Percentiles rank a stretch among this genome's conserved stretches.
Conservation (phyloP, 2,888 invertebrate species). For the Reticulitermes lucifugus region DNA sequence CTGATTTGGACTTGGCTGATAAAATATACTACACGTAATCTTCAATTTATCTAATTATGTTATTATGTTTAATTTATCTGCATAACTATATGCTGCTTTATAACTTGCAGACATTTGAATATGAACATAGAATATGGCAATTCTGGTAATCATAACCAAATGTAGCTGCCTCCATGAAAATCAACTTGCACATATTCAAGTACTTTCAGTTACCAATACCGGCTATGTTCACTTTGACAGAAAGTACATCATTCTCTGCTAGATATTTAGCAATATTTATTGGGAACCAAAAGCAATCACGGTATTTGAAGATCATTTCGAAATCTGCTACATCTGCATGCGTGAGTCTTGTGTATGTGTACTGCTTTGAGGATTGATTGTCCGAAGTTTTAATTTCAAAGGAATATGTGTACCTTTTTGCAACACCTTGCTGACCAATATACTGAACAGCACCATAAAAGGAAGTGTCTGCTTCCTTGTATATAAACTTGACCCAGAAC, state of each 20-base stretch:
- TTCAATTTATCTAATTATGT: too few relatives aligned
- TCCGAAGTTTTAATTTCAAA: not conserved
- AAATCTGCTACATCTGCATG: not conserved
- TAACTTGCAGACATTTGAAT: too few relatives aligned
- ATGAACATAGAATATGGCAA: too few relatives aligned
- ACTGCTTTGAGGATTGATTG: not conserved
- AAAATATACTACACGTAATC: too few relatives aligned
- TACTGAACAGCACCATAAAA: constrained; percentile 33
- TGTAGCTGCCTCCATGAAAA: too few relatives aligned
- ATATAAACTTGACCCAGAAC: constrained; percentile 12
- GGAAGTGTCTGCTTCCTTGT: not conserved
- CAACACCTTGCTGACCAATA: not conserved
- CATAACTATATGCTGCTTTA: too few relatives aligned
- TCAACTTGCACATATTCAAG: too few relatives aligned
- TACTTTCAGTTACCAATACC: too few relatives aligned
- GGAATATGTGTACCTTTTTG: not conserved
- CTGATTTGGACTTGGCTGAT: too few relatives aligned
- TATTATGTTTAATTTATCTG: too few relatives aligned
- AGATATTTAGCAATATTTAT: constrained; percentile 1
- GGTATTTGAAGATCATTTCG: not conserved
- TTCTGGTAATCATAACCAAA: too few relatives aligned
- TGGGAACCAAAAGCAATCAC: not conserved
- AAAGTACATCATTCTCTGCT: not conserved
- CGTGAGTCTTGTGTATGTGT: not conserved
- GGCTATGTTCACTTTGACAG: not conserved